Evolutionary conservation across 2,888 invertebrate species (phyloP), one percentile per base, ranked within the genome.

Genomic region (Phengaris arion): DNA sequence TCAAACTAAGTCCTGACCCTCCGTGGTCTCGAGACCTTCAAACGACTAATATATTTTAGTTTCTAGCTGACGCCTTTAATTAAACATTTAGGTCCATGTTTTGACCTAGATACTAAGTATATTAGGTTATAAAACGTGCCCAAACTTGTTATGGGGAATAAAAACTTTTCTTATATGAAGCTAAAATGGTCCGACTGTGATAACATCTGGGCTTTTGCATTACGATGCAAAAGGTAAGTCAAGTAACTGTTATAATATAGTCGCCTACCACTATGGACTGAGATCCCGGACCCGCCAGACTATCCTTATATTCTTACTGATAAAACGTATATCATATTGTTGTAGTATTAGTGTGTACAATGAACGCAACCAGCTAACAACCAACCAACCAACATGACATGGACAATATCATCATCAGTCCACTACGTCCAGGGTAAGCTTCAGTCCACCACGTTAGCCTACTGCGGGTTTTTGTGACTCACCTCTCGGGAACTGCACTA

Each of bases 401-500:
- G 22, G 22, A 22, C 22, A 22, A 22, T 22, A 22, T 22, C 1
- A 35, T 35, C 35, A n/a, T 35, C 35, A 35, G 35, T 35, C 35
- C 35, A 35, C 4, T 35, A 35, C 4, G 22, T 22, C 22, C 22
- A 1, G 22, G 22, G 22, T 22, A 22, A 35, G 35, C 35, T 35
- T 1, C 35, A 35, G 35, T 35, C 35, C 4, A 35, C 6, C 48
- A 48, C 48, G 48, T 48, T 48, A 48, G 48, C 48, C 8, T 48
- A 8, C 48, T 48, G 48, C 8, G 6, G 7, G 8, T 35, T 64
- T 64, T 12, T 54, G 35, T 35, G 46, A n/a, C 51, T 77, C 82
- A 93, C 93, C 89, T 87, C 87, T 83, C 59, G 92, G 92, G 68
- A 92, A 79, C 76, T 85, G 82, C 64, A 93, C 77, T n/a, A 92